Percentiles rank a stretch among this genome's conserved stretches.
Conservation (phyloP, 1,140 invertebrate genomes). For the Euura lappo region DNA sequence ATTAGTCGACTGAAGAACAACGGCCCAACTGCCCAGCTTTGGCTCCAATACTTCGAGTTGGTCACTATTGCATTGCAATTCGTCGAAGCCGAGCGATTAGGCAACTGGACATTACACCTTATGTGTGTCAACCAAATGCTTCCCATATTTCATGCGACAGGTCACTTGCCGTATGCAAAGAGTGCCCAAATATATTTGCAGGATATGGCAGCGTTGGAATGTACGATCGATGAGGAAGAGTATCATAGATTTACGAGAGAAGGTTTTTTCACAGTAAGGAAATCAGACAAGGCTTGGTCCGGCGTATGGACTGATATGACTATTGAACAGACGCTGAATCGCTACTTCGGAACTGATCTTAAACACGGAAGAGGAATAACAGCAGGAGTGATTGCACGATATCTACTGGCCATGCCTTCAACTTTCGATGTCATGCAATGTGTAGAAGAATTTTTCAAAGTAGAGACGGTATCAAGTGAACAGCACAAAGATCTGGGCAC, state of each 20-base stretch:
- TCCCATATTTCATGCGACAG: slow-evolving; percentile 44
- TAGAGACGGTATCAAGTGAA: slow-evolving; percentile 44
- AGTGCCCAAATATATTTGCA: slow-evolving; percentile 48
- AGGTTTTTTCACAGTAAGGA: slow-evolving; percentile 40
- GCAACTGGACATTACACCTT: slow-evolving; percentile 39
- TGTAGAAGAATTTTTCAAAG: slow-evolving; percentile 45
- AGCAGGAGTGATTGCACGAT: slow-evolving; percentile 23
- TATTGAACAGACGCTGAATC: slow-evolving; percentile 50
- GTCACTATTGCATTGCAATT: slow-evolving; percentile 20
- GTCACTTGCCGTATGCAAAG: slow-evolving; percentile 48
- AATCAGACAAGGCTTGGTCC: slow-evolving; percentile 48
- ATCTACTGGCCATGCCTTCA: slow-evolving; percentile 24
- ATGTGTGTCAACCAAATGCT: slow-evolving; percentile 37
- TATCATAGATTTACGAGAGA: slow-evolving; percentile 37
- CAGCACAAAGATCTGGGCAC: slow-evolving; percentile 53
- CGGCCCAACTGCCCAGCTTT: slow-evolving; percentile 18
- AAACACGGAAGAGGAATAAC: slow-evolving; percentile 29
- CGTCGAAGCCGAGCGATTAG: slow-evolving; percentile 32
- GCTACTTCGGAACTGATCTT: slow-evolving; percentile 37
- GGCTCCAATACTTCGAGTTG: slow-evolving; percentile 27
- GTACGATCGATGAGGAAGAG: slow-evolving; percentile 36
- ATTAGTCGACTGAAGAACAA: slow-evolving; percentile 30
- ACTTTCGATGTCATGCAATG: slow-evolving; percentile 26
- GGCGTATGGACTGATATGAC: slow-evolving; percentile 52
- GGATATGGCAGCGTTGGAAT: slow-evolving; percentile 39